phyloP scores from a whole-genome alignment of 53 echinoderm and acorn worm species.

The Holothuria leucospilota region DNA sequence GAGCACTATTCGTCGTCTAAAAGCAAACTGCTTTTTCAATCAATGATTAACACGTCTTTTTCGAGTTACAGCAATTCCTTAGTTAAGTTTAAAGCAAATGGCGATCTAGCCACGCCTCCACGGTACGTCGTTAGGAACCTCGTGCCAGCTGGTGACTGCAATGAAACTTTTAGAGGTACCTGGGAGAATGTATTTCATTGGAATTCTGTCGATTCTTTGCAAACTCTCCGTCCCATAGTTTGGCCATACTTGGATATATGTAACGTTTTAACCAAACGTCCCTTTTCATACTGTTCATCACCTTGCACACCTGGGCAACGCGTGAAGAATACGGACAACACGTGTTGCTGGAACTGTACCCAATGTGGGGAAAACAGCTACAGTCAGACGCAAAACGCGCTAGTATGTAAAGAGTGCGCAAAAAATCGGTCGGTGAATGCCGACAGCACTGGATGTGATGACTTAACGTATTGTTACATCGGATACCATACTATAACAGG shows the following conservation, averaged over 20 bases:
- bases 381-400: constrained; percentile 66
- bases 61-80: constrained; percentile 63
- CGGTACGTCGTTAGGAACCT: constrained; percentile 83
- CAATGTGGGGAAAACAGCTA: constrained; percentile 71
- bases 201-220: neutral
- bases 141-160: constrained; percentile 45
- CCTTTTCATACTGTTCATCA: constrained; percentile 77
- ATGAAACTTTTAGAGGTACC: neutral
- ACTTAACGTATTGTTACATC: constrained; percentile 59
- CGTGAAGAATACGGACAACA: constrained; percentile 54
- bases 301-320: constrained; percentile 75
- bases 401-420: constrained; percentile 65
- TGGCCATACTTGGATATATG: constrained; percentile 48
- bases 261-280: neutral
- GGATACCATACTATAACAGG: constrained; percentile 42
- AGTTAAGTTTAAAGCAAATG: constrained; percentile 46
- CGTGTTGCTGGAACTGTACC: constrained; percentile 93
- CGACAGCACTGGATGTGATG: constrained; percentile 66
- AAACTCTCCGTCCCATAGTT: neutral
- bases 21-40: constrained; percentile 56
- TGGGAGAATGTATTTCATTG: neutral
- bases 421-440: constrained; percentile 69
- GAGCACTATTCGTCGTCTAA: neutral
- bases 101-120: constrained; percentile 66
- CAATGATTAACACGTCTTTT: constrained; percentile 79